A percentile compares a stretch with the other conserved stretches of the same genome.
phyloP scores from a whole-genome alignment of 2,888 invertebrate species.

The Phalera bucephala region DNA sequence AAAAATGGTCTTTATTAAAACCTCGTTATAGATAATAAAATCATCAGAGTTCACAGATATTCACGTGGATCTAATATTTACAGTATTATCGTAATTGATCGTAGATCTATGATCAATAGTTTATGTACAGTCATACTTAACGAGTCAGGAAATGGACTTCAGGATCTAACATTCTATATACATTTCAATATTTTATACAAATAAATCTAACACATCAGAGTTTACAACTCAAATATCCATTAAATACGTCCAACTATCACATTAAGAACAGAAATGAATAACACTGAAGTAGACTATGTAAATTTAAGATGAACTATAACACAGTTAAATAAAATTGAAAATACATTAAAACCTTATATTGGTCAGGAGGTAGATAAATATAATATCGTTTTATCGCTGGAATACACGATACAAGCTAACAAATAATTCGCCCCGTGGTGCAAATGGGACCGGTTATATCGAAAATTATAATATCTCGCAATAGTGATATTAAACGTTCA shows the following conservation, averaged over 20 bases:
- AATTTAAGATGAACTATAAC: slow-evolving; percentile 21
- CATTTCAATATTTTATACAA: slow-evolving; percentile 2
- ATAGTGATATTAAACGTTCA: too few relatives aligned
- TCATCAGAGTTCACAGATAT: slow-evolving; percentile 62
- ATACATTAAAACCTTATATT: slow-evolving; percentile 31
- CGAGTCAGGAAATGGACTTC: slow-evolving; percentile 7
- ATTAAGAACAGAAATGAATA: slow-evolving; percentile 23
- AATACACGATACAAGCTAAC: slow-evolving; percentile 14
- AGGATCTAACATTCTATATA: slow-evolving; percentile 2
- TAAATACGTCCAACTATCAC: slow-evolving; percentile 29
- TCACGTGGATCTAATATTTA: slow-evolving; percentile 63
- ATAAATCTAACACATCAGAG: slow-evolving; percentile 23
- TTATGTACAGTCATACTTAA: slow-evolving; percentile 29
- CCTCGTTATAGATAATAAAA: slow-evolving; percentile 48
- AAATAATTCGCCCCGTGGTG: too few relatives aligned
- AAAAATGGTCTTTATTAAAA: slow-evolving; percentile 74
- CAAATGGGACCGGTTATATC: too few relatives aligned
- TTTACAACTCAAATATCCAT: slow-evolving; percentile 31
- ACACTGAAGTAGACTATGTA: slow-evolving; percentile 29
- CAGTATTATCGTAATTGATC: slow-evolving; percentile 43
- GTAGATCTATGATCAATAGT: slow-evolving; percentile 35
- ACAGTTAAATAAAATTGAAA: slow-evolving; percentile 16
- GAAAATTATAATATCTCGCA: too few relatives aligned
- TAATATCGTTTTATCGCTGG: slow-evolving; percentile 17
- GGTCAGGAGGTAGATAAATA: slow-evolving; percentile 46